Percentiles rank a stretch among this genome's conserved stretches.
phyloP scores from a whole-genome alignment of 2,113 vertebrate species.

The Chaetodon auriga region DNA sequence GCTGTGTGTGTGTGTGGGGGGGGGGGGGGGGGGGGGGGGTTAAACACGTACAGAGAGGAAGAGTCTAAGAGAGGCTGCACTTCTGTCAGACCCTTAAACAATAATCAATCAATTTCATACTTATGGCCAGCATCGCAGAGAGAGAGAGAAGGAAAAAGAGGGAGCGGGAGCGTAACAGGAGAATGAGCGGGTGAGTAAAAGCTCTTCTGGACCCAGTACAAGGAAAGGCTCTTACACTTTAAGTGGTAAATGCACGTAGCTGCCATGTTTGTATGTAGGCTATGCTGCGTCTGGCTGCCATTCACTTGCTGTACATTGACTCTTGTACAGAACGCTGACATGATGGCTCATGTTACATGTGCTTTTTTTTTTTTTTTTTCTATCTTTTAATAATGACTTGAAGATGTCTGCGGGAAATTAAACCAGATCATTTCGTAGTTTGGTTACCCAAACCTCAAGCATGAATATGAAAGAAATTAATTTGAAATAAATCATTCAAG shows the following conservation, averaged over 20 bases:
- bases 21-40: no score
- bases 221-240: constrained; percentile 80
- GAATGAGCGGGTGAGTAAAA: constrained; percentile 71
- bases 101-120: constrained; percentile 75
- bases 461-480: neutral
- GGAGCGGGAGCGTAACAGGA: constrained; percentile 2
- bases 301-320: constrained; percentile 15
- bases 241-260: constrained; percentile 71
- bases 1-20: no score
- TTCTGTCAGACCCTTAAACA: constrained; percentile 67
- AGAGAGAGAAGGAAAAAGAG: neutral
- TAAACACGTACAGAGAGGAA: constrained; percentile 23
- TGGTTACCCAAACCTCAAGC: neutral
- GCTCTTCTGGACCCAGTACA: constrained; percentile 82
- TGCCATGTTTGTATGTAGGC: constrained; percentile 51
- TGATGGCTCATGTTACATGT: neutral
- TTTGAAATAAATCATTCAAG: neutral
- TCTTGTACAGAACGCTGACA: constrained; percentile 9
- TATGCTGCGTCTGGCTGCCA: constrained; percentile 8
- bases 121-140: constrained; percentile 45
- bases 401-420: neutral
- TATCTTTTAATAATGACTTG: neutral
- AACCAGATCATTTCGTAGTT: neutral
- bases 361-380: neutral
- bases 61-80: neutral